Evolutionary conservation across 2,888 invertebrate species (phyloP), one percentile per base, ranked within the genome.

Genomic region (Synanthedon andrenaeformis): DNA sequence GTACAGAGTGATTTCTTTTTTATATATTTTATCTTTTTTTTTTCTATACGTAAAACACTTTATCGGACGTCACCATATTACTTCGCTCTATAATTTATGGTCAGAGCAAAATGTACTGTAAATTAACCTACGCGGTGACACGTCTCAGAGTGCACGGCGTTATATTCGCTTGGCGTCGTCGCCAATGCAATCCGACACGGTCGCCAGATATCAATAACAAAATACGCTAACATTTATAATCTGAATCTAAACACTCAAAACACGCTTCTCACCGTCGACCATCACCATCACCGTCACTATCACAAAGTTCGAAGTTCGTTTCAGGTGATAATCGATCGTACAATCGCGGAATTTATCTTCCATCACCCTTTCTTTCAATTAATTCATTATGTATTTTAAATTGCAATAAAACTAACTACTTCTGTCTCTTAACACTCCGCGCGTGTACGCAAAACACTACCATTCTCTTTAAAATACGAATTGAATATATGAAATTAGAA

Each of bases 31-130:
- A 60, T 60, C 62, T 73, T 73, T 75, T 54, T 78, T 74, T 73
- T 70, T 72, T 74, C 72, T 79, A 73, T 79, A 78, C 76, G 72
- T 79, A 78, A n/a, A 45, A 76, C 71, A 74, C 64, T 70, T 74
- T 76, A 78, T 74, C 80, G 85, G 85, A 86, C 85, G 85, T 77
- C 74, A 79, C 80, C 71, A 78, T 77, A 72, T 78, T 79, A 77
- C 81, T 69, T 72, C 74, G 70, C 72, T 67, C 70, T 75, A 77
- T 75, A 58, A 52, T 55, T 35, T 66, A 72, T 64, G 74, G 72
- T 78, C 70, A 66, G 73, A 77, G 72, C 72, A 72, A 70, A 78
- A 74, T 74, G 76, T 78, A 79, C 62, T 74, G 75, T 73, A 74
- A 76, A 72, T 73, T 71, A 79, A 72, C 67, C 74, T 78, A 79